Evolutionary conservation across 2,888 invertebrate genomes (phyloP).

Genomic region (Pachliopta kotzebuea): DNA sequence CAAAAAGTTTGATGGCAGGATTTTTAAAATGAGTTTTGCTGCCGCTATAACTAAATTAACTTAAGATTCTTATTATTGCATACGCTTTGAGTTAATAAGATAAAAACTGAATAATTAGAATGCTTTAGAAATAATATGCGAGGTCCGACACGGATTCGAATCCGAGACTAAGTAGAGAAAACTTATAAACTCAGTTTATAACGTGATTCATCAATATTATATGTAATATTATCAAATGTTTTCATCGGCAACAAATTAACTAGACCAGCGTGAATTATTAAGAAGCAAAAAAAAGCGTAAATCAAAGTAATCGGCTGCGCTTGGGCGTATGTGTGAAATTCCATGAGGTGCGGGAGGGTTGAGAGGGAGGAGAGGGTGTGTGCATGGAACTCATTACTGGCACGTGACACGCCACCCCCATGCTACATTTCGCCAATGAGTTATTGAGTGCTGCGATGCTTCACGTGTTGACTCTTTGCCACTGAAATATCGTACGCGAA

Average conservation of each 20-base stretch:
- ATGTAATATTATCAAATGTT: no score
- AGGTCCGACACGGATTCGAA: no score
- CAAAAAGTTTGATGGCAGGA: no score
- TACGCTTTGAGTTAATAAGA: no score
- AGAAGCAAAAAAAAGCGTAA: slow-evolving; percentile 41
- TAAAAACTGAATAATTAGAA: no score
- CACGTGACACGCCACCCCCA: slow-evolving; percentile 73
- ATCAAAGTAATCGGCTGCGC: slow-evolving; percentile 69
- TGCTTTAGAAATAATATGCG: no score
- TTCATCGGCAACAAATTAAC: background rate
- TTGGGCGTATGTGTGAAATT: slow-evolving; percentile 72
- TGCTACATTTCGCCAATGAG: slow-evolving; percentile 71
- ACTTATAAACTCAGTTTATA: no score
- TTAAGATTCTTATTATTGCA: no score
- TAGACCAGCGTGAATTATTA: background rate
- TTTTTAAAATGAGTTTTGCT: no score
- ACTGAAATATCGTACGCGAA: slow-evolving; percentile 31
- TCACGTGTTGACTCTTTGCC: slow-evolving; percentile 62
- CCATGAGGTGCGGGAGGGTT: slow-evolving; percentile 47
- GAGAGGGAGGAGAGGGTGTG: slow-evolving; percentile 18
- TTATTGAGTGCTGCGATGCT: slow-evolving; percentile 74
- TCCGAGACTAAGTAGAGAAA: no score
- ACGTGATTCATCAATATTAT: no score
- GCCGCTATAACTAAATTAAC: no score
- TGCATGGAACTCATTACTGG: slow-evolving; percentile 73